phyloP scores from a whole-genome alignment of 2,888 invertebrate species.

The Onthophagus sagittarius region DNA sequence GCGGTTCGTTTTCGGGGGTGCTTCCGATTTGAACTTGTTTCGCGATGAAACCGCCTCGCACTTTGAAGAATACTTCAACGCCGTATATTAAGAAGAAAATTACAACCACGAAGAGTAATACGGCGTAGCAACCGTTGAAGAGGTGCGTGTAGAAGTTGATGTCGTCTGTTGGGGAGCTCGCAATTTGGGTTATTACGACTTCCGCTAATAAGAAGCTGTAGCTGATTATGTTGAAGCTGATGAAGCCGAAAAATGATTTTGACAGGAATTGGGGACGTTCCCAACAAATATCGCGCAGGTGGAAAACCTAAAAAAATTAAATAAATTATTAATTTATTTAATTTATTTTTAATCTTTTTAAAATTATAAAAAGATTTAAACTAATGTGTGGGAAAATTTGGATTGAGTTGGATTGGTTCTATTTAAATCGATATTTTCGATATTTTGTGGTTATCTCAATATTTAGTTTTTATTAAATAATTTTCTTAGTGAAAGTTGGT shows the following conservation, averaged over 20 bases:
- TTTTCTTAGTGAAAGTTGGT: too few relatives aligned
- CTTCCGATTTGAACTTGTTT: constrained; percentile 42
- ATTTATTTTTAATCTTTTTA: too few relatives aligned
- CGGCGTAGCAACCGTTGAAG: constrained; percentile 89
- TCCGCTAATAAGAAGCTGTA: constrained; percentile 82
- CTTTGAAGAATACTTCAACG: constrained; percentile 92
- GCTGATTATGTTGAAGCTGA: constrained; percentile 83
- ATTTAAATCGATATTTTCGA: too few relatives aligned
- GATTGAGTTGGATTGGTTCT: too few relatives aligned
- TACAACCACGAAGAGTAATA: constrained; percentile 84
- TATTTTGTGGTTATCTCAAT: too few relatives aligned
- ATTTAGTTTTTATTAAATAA: too few relatives aligned
- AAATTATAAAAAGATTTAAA: too few relatives aligned
- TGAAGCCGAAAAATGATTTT: constrained; percentile 86
- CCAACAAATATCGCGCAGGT: constrained; percentile 80
- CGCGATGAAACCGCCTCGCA: constrained; percentile 77
- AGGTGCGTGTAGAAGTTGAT: constrained; percentile 78
- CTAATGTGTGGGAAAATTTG: too few relatives aligned
- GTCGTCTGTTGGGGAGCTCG: constrained; percentile 50
- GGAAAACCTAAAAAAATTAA: constrained; percentile 71
- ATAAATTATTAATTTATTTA: too few relatives aligned
- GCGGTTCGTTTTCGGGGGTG: constrained; percentile 37
- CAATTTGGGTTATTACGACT: constrained; percentile 55
- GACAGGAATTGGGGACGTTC: constrained; percentile 86
- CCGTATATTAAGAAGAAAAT: constrained; percentile 92